Conservation (phyloP, 2,113 vertebrate species). For the Sorex araneus region DNA sequence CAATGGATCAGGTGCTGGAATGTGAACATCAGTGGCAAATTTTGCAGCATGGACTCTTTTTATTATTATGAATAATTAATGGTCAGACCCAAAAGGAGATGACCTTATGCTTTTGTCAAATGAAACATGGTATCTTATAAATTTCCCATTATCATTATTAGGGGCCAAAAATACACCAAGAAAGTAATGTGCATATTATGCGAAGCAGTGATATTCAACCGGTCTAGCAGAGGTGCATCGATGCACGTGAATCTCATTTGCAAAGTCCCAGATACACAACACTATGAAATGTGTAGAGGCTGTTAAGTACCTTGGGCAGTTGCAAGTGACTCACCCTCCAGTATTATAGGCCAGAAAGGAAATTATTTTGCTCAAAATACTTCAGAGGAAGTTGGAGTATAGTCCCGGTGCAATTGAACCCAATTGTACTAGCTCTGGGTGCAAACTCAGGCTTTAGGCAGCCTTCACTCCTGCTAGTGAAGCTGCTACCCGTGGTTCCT, state of each 20-base stretch:
- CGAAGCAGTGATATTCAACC: background rate
- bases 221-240: no score
- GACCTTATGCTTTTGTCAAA: background rate
- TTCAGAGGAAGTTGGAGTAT: slow-evolving; percentile 35
- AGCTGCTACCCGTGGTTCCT: background rate
- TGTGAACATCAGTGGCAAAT: background rate
- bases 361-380: slow-evolving; percentile 26
- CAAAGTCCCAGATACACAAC: background rate
- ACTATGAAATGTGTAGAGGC: background rate
- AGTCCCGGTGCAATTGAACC: no score
- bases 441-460: background rate
- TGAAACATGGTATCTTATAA: background rate
- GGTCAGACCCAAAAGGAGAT: background rate
- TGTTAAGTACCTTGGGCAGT: background rate
- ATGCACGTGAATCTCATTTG: background rate
- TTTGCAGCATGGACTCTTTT: background rate
- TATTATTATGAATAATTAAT: background rate
- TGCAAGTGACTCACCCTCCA: background rate
- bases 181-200: background rate
- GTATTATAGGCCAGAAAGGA: background rate
- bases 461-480: background rate
- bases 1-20: background rate
- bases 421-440: background rate
- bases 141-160: background rate
- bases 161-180: background rate